These are phyloP conservation scores for Drosophila quadrilineata DNA, from an alignment of 1,140 invertebrate genomes.

Conservation along the genomic window DNA sequence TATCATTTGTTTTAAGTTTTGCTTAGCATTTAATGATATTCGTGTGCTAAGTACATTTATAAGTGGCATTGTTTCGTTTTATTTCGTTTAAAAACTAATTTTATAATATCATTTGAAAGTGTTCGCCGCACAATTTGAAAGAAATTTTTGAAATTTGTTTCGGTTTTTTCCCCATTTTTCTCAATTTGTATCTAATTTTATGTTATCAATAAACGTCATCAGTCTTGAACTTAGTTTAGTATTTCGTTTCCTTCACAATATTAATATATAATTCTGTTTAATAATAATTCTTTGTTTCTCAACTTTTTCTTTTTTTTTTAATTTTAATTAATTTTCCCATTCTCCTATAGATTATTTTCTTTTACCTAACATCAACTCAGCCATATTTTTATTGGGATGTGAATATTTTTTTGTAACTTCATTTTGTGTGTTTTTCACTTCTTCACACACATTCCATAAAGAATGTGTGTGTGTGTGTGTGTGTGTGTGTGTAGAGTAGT, in stretches of 20 bases:
- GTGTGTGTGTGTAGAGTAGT: slow-evolving; percentile 14
- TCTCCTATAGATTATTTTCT: slow-evolving; percentile 18
- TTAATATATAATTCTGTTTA: too few species aligned
- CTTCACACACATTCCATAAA: too few species aligned
- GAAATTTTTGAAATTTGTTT: slow-evolving; percentile 58
- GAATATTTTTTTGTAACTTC: slow-evolving; percentile 38
- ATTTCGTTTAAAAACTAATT: slow-evolving; percentile 44
- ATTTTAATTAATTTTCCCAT: too few species aligned
- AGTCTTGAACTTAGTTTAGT: slow-evolving; percentile 80
- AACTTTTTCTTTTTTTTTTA: slow-evolving; percentile 11
- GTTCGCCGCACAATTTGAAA: slow-evolving; percentile 47
- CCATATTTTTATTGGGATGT: slow-evolving; percentile 3
- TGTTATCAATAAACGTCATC: slow-evolving; percentile 77
- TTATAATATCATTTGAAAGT: slow-evolving; percentile 37
- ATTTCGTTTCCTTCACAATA: slow-evolving; percentile 28
- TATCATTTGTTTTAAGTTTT: slow-evolving; percentile 16
- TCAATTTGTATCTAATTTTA: slow-evolving; percentile 61
- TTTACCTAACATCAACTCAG: too few species aligned
- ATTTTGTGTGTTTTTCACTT: too few species aligned
- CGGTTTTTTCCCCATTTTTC: slow-evolving; percentile 10
- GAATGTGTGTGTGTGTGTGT: slow-evolving; percentile 1
- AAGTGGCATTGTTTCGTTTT: slow-evolving; percentile 11
- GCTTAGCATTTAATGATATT: slow-evolving; percentile 73
- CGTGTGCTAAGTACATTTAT: slow-evolving; percentile 16
- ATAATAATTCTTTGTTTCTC: too few species aligned